These are phyloP conservation scores for Leptinotarsa tumamoca DNA, from an alignment of 2,888 invertebrate genomes.

Conservation along the genomic window DNA sequence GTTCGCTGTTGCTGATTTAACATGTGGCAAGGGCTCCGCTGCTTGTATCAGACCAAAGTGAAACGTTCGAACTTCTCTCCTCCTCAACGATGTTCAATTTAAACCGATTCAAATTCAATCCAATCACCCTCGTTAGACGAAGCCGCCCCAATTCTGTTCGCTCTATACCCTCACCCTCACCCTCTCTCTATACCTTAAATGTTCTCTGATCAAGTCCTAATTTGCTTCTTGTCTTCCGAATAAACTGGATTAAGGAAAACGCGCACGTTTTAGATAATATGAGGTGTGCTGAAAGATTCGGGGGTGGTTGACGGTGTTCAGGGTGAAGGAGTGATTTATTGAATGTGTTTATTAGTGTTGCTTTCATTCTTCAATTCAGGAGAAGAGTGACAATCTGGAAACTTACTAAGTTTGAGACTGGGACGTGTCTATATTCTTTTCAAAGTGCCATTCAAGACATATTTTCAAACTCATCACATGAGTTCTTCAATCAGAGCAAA, in stretches of 20 bases:
- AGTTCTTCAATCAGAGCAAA: too few species aligned
- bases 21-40: constrained; percentile 20
- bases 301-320: not conserved
- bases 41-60: constrained; percentile 23
- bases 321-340: not conserved
- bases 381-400: too few species aligned
- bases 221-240: constrained; percentile 65
- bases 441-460: too few species aligned
- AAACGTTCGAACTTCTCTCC: constrained; percentile 54
- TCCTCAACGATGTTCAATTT: constrained; percentile 64
- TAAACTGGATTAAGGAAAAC: constrained; percentile 61
- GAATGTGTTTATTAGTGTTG: not conserved
- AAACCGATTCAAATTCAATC: constrained; percentile 66
- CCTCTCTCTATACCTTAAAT: constrained; percentile 59
- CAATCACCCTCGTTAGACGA: constrained; percentile 64
- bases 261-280: constrained; percentile 29
- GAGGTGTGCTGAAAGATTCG: constrained; percentile 25
- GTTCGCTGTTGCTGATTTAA: constrained; percentile 23
- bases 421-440: too few species aligned
- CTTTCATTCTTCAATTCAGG: not conserved
- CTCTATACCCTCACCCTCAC: too few species aligned
- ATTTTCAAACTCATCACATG: too few species aligned
- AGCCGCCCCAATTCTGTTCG: constrained; percentile 64
- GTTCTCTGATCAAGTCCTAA: constrained; percentile 65
- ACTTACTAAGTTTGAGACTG: too few species aligned